phyloP scores from a whole-genome alignment of 2,888 invertebrate species.

The Spilosoma lubricipeda region DNA sequence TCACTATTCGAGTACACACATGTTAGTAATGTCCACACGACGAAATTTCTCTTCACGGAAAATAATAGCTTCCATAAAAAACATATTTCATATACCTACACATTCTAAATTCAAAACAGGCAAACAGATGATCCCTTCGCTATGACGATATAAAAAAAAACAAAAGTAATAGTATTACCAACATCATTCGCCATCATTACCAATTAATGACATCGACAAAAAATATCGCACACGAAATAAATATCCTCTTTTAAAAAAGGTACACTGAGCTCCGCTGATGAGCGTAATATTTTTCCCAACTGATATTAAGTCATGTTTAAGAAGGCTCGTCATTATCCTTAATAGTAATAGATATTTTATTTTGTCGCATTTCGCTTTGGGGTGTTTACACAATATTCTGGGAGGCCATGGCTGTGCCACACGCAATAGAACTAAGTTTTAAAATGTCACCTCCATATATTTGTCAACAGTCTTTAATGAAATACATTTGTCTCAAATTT shows the following conservation, averaged over 20 bases:
- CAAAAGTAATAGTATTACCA: slow-evolving; percentile 51
- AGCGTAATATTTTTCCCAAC: slow-evolving; percentile 82
- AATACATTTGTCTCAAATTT: no score
- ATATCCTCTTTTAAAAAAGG: slow-evolving; percentile 53
- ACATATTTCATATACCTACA: neutral
- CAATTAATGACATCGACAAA: slow-evolving; percentile 51
- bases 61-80: no score
- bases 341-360: slow-evolving; percentile 87
- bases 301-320: slow-evolving; percentile 87
- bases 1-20: no score
- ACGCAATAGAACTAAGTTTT: slow-evolving; percentile 29
- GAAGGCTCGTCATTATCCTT: slow-evolving; percentile 84
- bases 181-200: slow-evolving; percentile 59
- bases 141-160: slow-evolving; percentile 5
- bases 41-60: no score
- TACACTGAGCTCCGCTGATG: slow-evolving; percentile 72
- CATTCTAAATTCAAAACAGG: neutral
- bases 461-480: no score
- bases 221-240: slow-evolving; percentile 53
- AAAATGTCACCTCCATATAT: neutral
- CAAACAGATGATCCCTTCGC: neutral
- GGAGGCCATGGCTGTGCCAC: slow-evolving; percentile 55
- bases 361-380: slow-evolving; percentile 81
- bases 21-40: no score
- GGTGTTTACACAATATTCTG: slow-evolving; percentile 79